Evolutionary conservation across 2,113 vertebrate genomes (phyloP).

Genomic region (Bufo bufo): DNA sequence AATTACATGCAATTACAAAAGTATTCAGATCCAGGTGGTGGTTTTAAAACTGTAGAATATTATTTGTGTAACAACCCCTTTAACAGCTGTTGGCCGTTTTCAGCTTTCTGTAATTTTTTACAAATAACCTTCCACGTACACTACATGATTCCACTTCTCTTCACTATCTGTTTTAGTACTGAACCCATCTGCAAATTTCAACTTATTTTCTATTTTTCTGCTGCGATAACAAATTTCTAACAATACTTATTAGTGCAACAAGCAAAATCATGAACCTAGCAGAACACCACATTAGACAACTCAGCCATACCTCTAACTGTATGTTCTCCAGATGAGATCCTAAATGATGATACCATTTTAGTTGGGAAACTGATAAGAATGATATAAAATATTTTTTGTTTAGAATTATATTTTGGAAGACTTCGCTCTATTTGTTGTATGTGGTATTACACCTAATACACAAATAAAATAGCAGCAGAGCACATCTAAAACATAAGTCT

Average conservation of each 20-base stretch:
- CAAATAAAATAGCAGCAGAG: too few relatives aligned
- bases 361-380: neutral
- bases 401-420: neutral
- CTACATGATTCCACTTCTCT: neutral
- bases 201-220: slow-evolving; percentile 10
- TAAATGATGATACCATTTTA: neutral
- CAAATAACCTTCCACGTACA: neutral
- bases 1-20: too few relatives aligned
- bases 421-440: neutral
- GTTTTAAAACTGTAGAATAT: too few relatives aligned
- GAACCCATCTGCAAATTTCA: slow-evolving; percentile 19
- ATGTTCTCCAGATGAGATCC: slow-evolving; percentile 6
- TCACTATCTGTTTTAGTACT: neutral
- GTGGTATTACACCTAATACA: neutral
- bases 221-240: slow-evolving; percentile 5
- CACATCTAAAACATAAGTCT: too few relatives aligned
- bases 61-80: too few relatives aligned
- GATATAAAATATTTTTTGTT: neutral
- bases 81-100: neutral
- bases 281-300: slow-evolving; percentile 24
- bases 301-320: neutral
- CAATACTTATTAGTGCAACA: slow-evolving; percentile 33
- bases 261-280: slow-evolving; percentile 30
- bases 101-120: neutral
- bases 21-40: too few relatives aligned